Conservation (phyloP, 2,888 invertebrate species). For the Acleris holmiana region DNA sequence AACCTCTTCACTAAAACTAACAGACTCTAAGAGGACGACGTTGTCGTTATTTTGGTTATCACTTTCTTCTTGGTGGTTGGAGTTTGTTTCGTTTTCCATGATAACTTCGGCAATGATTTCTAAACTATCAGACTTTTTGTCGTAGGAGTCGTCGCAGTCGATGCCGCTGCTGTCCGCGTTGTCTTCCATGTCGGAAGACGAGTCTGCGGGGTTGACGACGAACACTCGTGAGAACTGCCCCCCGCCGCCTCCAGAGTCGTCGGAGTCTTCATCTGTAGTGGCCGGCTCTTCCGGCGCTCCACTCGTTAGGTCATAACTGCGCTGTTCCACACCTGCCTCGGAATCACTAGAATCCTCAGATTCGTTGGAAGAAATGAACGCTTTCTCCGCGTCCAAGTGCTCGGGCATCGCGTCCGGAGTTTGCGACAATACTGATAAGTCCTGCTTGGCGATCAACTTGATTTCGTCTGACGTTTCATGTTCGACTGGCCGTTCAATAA, state of each 20-base stretch:
- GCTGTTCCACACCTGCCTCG: constrained; percentile 68
- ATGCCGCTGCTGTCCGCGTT: constrained; percentile 85
- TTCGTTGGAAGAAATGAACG: constrained; percentile 82
- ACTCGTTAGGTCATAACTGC: constrained; percentile 76
- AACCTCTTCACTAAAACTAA: constrained; percentile 69
- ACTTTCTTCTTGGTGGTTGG: constrained; percentile 54
- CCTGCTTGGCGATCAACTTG: constrained; percentile 74
- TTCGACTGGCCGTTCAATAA: constrained; percentile 67
- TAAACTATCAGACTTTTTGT: constrained; percentile 74
- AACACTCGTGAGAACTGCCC: constrained; percentile 87
- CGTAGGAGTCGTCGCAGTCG: constrained; percentile 87
- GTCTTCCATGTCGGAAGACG: constrained; percentile 85
- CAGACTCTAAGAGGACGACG: constrained; percentile 67
- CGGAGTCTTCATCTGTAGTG: constrained; percentile 79
- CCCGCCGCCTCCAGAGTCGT: constrained; percentile 83
- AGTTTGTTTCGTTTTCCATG: constrained; percentile 59
- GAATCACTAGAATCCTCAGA: constrained; percentile 77
- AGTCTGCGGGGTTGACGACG: constrained; percentile 86
- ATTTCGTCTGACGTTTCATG: constrained; percentile 68
- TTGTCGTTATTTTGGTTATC: constrained; percentile 55
- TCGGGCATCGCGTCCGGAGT: constrained; percentile 71
- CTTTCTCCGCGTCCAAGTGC: constrained; percentile 80
- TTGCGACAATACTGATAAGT: constrained; percentile 62
- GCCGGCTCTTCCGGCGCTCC: constrained; percentile 76
- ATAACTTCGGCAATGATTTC: constrained; percentile 67